Conservation (phyloP, 1,140 invertebrate genomes). For the Lepidurus arcticus region DNA sequence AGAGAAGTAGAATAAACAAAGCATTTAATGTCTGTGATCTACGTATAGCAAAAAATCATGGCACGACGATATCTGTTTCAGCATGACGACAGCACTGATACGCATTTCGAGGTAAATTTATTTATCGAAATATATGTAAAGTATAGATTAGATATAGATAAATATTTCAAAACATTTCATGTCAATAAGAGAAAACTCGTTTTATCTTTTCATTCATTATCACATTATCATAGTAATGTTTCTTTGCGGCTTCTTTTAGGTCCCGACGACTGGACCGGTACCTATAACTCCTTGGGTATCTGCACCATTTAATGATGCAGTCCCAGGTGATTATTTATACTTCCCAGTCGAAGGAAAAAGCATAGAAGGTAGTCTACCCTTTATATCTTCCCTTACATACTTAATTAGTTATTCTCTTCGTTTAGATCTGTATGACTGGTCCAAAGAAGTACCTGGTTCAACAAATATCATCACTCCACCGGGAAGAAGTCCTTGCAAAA, state of each 20-base stretch:
- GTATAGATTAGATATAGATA: not conserved
- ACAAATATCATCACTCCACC: not conserved
- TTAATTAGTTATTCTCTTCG: not conserved
- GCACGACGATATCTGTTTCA: not conserved
- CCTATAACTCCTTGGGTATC: not conserved
- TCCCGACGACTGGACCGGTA: not conserved
- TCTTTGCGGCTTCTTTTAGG: not conserved
- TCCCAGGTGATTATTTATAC: not conserved
- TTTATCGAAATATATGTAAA: not conserved
- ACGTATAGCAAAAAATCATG: not conserved
- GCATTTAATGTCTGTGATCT: not conserved
- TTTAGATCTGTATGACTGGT: slow-evolving; percentile 30
- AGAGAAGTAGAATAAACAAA: not conserved
- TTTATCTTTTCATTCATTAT: not conserved
- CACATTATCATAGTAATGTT: not conserved
- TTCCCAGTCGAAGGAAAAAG: not conserved
- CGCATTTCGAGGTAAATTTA: not conserved
- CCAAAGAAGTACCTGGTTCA: not conserved
- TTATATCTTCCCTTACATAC: not conserved
- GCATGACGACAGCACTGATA: not conserved
- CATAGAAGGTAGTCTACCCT: not conserved
- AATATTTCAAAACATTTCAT: not conserved
- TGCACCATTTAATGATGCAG: not conserved
- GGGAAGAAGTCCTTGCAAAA: slow-evolving; percentile 26
- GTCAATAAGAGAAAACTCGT: not conserved